Base-by-base conservation (phyloP, 2,888 invertebrate genomes). In the Tiphia femorata region DNA sequence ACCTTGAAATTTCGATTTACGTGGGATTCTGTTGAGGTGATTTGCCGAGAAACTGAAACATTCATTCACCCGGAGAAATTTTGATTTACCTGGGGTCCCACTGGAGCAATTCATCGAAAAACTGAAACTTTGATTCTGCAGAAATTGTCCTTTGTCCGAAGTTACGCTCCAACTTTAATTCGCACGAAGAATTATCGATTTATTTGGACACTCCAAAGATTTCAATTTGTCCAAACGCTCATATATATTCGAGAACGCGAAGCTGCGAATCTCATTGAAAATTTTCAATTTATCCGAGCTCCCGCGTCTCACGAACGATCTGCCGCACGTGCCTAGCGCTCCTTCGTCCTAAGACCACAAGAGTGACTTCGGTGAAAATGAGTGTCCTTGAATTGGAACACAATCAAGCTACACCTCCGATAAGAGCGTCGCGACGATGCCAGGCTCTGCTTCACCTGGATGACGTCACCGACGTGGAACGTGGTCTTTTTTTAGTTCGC, bases 401-500 rank as follows among this genome's bases (percentile, higher is more conserved):
- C 33, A 43, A 51, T 56, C 19, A 41, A 12, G 19, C 19, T 14
- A 19, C n/a, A 20, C 38, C 20, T 35, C 35, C 49, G 58, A 62
- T 68, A 67, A 58, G 12, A 16, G 46, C 29, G 23, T 50, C 30
- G 49, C 56, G 33, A 14, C 10, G 3, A 2, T 3, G 12, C 33
- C 12, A 3, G 33, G 10, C 12, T 8, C 33, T 14, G n/a, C 42
- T 46, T 49, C 43, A 56, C 41, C 20, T 40, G 35, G 51, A 48
- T 77, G 77, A 75, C 69, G 72, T 70, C 64, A 72, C 51, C 62
- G 63, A 25, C 48, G 40, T 56, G 75, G 73, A 77, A 78, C 78
- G 73, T 63, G 65, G 64, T 40, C 52, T 52, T 54, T 55, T 62
- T 49, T 53, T 43, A 37, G 14, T 25, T 30, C 47, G 44, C 46